Base-by-base conservation (phyloP, 1,140 invertebrate genomes). In the Drosophila obscura region DNA sequence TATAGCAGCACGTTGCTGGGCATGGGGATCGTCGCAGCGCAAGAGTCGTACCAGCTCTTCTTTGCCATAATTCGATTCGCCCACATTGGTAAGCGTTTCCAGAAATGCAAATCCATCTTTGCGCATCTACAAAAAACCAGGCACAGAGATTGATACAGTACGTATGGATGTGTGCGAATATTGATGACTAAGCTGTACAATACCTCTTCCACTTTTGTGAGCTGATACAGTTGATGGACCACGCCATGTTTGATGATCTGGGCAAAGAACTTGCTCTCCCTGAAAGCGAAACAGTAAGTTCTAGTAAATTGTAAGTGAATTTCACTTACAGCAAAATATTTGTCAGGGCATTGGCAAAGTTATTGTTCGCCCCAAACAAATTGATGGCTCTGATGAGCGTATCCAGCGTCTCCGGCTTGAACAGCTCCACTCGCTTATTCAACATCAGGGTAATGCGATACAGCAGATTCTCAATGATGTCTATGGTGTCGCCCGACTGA, bases 221-320 rank as follows among this genome's bases (percentile, higher is more conserved):
- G 64, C 26, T 91, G 88, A 65, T 85, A 91, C 0, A 92, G 52
- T 52, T 91, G 80, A 77, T 92, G 90, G 1, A 90, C 80, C 26
- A 92, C 87, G 8, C 91, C 84, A 39, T 90, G 89, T 60, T 90
- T 91, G 19, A 92, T 80, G 8, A 92, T 88, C 51, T 92, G 76
- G 0, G 89, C 91, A 76, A 92, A 92, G 48, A 91, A 91, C 61
- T 91, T 84, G 66, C 90, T 91, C 22, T 91, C 90, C 24, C 90
- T 91, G 24, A 1, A 72, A 66, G 35, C 28, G 11, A 22, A 4
- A 44, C 51, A 49, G 53, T 0, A 39, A 22, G 19, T n/a, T 2
- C 11, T 57, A 28, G 26, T 24, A 15, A 3, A 28, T 48, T 16
- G 0, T 4, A 19, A 19, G 0, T 19, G 19, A 19, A 6, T 15